These are phyloP conservation scores for Sitta europaea DNA, from an alignment of 2,113 vertebrate species.

Conservation along the genomic window DNA sequence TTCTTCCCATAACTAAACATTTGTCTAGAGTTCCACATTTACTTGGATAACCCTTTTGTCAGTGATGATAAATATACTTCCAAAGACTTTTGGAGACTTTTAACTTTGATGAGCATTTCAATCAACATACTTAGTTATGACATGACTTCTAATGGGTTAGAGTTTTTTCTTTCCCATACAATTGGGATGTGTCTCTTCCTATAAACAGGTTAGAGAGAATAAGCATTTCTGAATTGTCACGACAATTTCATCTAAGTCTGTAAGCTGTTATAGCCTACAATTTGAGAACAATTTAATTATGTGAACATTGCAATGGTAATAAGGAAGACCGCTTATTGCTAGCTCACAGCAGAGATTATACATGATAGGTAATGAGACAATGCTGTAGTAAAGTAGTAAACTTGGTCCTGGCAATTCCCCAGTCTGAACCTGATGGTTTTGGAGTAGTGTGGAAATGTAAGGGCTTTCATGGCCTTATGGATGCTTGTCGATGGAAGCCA, in stretches of 20 bases:
- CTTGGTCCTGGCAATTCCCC: neutral
- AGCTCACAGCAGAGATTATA: conserved; percentile 12
- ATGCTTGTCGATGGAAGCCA: neutral
- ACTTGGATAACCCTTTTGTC: neutral
- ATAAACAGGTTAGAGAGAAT: conserved; percentile 15
- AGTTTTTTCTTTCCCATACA: neutral
- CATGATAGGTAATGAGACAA: conserved; percentile 14
- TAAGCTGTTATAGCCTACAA: conserved; percentile 17
- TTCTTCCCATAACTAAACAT: neutral
- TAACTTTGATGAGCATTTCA: neutral
- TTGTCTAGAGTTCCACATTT: rapidly evolving
- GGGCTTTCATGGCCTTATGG: neutral
- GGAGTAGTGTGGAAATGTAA: neutral
- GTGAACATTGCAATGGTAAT: conserved; percentile 35
- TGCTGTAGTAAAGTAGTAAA: neutral
- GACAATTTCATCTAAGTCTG: conserved; percentile 18
- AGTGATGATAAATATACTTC: neutral
- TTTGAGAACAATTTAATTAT: conserved; percentile 49
- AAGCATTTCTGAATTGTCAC: conserved; percentile 37
- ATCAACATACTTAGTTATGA: neutral
- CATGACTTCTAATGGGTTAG: neutral
- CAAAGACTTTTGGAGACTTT: neutral
- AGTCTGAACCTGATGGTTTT: neutral
- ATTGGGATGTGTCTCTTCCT: neutral
- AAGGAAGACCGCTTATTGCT: neutral